Evolutionary conservation across 2,888 invertebrate species (phyloP), one percentile per base, ranked within the genome.

Genomic region (Pachymerium ferrugineum): DNA sequence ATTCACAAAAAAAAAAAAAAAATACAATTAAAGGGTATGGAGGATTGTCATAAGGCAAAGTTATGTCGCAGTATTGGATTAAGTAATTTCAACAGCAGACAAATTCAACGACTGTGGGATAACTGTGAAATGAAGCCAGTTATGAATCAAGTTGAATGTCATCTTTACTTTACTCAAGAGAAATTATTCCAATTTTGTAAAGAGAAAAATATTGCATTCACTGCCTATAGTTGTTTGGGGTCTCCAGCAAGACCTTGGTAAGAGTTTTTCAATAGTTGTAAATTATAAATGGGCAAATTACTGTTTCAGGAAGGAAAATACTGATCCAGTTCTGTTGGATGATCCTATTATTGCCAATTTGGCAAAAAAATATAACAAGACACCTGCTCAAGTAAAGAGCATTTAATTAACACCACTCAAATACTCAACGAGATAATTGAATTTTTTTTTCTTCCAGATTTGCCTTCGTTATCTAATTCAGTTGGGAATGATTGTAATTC

Each of bases 31-130:
- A n/a, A 87, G 80, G 90, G 86, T 0, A 84, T 94, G 87, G 93
- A 93, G 81, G 85, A 87, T 1, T 83, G 88, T 29, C 88, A 89
- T 2, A n/a, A n/a, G n/a, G n/a, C n/a, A n/a, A n/a, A n/a, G n/a
- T n/a, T n/a, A n/a, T n/a, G n/a, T n/a, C 88, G 86, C 77, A 89
- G 89, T 62, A 88, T 94, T 77, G 95, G 95, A 0, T 80, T 95
- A 1, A 91, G 91, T 30, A 94, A 94, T 83, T 93, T 93, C 80
- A 93, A 91, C 82, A 86, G 86, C 77, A 84, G 87, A 74, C 93
- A 94, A 82, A 82, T 93, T 14, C 85, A 88, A 73, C 84, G 89
- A 35, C 78, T 94, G 4, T 79, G 92, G 72, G 84, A 86, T 38
- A 81, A 80, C 8, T 88, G 89, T 2, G 78, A 79, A 72, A 80